Percentiles rank a stretch among this genome's conserved stretches.
Evolutionary conservation across 2,113 vertebrate genomes (phyloP).

Genomic region (Eidolon helvum): DNA sequence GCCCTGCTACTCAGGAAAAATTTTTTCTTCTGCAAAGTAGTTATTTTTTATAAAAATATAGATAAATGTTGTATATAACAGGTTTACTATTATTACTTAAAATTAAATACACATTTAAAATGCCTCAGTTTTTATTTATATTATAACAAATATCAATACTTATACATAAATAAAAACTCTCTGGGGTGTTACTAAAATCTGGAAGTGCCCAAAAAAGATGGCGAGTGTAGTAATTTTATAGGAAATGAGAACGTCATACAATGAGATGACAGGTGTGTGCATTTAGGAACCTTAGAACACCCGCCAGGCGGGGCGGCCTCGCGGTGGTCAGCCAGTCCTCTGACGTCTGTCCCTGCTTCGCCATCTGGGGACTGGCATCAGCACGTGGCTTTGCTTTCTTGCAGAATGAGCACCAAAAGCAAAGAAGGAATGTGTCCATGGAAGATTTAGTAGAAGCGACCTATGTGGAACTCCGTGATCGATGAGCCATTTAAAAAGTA

Average conservation of each 20-base stretch:
- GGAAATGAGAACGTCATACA: background rate
- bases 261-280: background rate
- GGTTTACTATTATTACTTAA: background rate
- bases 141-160: background rate
- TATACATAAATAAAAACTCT: background rate
- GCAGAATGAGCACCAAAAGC: background rate
- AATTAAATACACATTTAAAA: background rate
- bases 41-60: background rate
- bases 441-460: background rate
- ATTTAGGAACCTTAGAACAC: background rate
- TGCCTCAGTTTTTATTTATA: background rate
- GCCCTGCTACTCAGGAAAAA: no score
- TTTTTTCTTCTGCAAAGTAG: background rate
- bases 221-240: background rate
- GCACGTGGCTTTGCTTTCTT: fast-evolving
- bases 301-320: background rate
- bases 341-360: no score
- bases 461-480: background rate
- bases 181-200: background rate
- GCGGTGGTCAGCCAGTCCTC: no score
- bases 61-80: background rate
- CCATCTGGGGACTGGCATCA: background rate
- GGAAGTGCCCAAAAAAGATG: no score
- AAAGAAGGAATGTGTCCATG: no score
- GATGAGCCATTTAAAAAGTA: background rate